Base-by-base conservation (phyloP, 2,888 invertebrate genomes). In the Athalia circularis region DNA sequence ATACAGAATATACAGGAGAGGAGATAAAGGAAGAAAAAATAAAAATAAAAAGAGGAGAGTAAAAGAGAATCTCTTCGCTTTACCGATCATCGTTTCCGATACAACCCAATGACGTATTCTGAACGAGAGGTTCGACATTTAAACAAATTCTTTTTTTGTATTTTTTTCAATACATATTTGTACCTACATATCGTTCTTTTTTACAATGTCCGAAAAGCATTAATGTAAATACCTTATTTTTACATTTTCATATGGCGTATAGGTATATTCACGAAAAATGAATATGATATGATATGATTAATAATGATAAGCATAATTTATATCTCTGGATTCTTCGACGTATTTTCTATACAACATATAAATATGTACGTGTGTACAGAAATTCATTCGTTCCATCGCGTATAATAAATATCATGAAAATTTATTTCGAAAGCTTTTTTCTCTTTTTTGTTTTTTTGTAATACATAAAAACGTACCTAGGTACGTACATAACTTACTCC, bases 11-110 rank as follows among this genome's bases (percentile, higher is more conserved):
- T 29, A 29, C 29, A 29, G 29, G 29, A 29, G 29, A 29, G 29
- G 29, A 29, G 29, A 29, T 29, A 29, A 29, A 29, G 29, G 29
- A 29, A 29, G 29, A 29, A 29, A 29, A 29, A 29, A 29, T 29
- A 85, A 80, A 81, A 74, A 54, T 11, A 72, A n/a, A 57, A n/a
- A 57, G 29, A 29, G 29, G 54, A n/a, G 54, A n/a, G 1, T 8
- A 3, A 54, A 54, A 54, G 54, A 54, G 54, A n/a, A 54, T 54
- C 54, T n/a, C 54, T 8, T 47, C 11, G 29, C 50, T 13, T 72
- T 61, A 15, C 59, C 47, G 13, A 45, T 72, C 72, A 59, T 59
- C 50, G 67, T n/a, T 45, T 48, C 6, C 65, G 65, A 67, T 29
- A 29, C 29, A 68, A 52, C 50, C 67, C 52, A 59, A 74, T 59